phyloP scores from a whole-genome alignment of 2,797 vertebrate genomes.

The Mastacembelus armatus region DNA sequence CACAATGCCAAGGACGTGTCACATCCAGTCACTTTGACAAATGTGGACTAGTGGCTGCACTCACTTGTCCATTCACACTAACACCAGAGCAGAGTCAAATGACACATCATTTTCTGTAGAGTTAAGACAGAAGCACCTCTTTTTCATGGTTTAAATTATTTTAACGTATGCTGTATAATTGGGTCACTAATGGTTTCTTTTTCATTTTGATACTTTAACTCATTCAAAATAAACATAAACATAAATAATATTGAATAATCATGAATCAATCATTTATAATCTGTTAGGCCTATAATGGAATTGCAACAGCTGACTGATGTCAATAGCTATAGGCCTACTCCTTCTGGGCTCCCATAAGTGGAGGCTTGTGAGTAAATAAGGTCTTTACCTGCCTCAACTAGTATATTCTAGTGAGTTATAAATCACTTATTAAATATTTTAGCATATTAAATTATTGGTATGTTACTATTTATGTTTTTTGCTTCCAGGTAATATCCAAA shows the following conservation, averaged over 20 bases:
- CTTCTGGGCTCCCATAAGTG: too few species aligned
- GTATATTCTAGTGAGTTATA: too few species aligned
- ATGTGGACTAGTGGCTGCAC: conserved; percentile 35
- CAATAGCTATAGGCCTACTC: too few species aligned
- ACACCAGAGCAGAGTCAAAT: conserved; percentile 16
- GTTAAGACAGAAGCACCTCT: background rate
- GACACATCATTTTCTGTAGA: conserved; percentile 13
- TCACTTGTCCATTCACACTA: conserved; percentile 40
- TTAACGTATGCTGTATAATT: background rate
- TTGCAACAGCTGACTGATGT: too few species aligned
- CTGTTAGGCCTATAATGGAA: too few species aligned
- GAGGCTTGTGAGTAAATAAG: background rate
- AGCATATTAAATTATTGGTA: too few species aligned
- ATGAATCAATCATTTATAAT: too few species aligned
- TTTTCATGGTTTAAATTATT: background rate
- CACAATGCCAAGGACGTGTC: conserved; percentile 53
- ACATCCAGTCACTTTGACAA: conserved; percentile 63
- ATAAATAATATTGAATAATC: too few species aligned
- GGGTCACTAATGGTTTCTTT: background rate
- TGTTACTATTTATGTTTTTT: background rate
- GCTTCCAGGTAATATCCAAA: background rate
- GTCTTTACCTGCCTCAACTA: too few species aligned
- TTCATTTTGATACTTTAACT: background rate
- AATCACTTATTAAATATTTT: too few species aligned
- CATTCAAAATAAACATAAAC: too few species aligned